Conservation (phyloP, 1,140 invertebrate genomes). For the Coptotermes formosanus region DNA sequence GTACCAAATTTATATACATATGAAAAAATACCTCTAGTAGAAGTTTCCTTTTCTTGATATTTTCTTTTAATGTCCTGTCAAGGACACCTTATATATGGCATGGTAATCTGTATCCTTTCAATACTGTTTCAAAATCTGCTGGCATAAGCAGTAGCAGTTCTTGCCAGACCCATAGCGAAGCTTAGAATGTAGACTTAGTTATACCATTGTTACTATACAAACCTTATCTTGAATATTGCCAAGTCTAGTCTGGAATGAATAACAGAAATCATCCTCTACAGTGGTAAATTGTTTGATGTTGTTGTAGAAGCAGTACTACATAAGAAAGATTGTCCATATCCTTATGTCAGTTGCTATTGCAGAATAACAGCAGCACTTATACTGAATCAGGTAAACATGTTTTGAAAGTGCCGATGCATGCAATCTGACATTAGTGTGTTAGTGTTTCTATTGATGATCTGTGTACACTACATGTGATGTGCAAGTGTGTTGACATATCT, state of each 20-base stretch:
- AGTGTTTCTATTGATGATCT: conserved; percentile 29
- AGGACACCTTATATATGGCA: conserved; percentile 23
- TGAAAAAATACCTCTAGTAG: neutral
- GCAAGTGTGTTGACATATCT: conserved; percentile 29
- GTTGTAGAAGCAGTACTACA: conserved; percentile 25
- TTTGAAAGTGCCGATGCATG: neutral
- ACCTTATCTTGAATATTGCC: neutral
- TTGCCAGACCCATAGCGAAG: conserved; percentile 22
- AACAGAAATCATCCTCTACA: conserved; percentile 17
- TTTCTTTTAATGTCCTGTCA: conserved; percentile 22
- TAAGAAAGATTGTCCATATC: neutral
- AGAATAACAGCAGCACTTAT: neutral
- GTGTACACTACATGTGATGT: conserved; percentile 28
- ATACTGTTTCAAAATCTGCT: conserved; percentile 28
- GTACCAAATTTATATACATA: conserved; percentile 19
- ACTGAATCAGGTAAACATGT: neutral
- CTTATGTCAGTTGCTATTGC: neutral
- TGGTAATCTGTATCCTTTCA: conserved; percentile 32
- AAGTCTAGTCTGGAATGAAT: conserved; percentile 29
- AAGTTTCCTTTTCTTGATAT: conserved; percentile 13
- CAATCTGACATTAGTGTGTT: conserved; percentile 19
- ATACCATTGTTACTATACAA: conserved; percentile 14
- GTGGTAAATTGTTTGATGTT: conserved; percentile 27
- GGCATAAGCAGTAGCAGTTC: conserved; percentile 24
- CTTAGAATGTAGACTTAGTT: conserved; percentile 20